Base-by-base conservation (phyloP, 37 sponge, comb jelly and placozoan species). In the Beroe forskalii region DNA sequence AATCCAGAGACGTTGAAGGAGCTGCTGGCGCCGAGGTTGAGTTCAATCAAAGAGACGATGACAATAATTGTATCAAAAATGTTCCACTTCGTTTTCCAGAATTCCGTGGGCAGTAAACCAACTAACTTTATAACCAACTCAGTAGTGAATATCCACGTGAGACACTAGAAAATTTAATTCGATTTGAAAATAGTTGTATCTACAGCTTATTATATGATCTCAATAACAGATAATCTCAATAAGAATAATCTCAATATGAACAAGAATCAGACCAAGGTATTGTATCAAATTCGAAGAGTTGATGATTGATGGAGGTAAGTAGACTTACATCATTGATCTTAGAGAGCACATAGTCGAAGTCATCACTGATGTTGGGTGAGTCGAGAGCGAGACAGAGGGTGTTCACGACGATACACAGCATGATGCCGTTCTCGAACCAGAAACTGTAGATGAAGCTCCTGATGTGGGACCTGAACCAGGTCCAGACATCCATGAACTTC, bases 321-420 rank as follows among this genome's bases (percentile, higher is more conserved):
- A n/a, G n/a, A 80, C 86, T 80, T 43, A 80, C 86, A 31, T 80
- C 86, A 37, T 80, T 80, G 40, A 80, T 37, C 35, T 80, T 80
- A 9, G 86, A 69, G 39, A 91, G 72, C 30, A 66, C 43, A 17
- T 35, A 22, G 30, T 36, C 61, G 6, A 91, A 32, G 1, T 69
- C 76, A 33, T 33, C 63, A 36, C 40, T 28, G 27, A 91, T 67
- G 22, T 19, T 36, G 6, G 76, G 91, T 2, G 62, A 62, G 22
- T 91, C 72, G n/a, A 91, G 38, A 24, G 91, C 91, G 25, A 91
- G 60, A 66, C 62, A 67, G 30, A 67, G 62, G 61, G 91, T 91
- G 76, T 91, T 91, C 40, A 91, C n/a, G 8, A 62, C 91, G 43
- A 91, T 91, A 25, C 91, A 91, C 61, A 90, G 23, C 90, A 90